Evolutionary conservation across 2,113 vertebrate species (phyloP).

Genomic region (Delphinus delphis): DNA sequence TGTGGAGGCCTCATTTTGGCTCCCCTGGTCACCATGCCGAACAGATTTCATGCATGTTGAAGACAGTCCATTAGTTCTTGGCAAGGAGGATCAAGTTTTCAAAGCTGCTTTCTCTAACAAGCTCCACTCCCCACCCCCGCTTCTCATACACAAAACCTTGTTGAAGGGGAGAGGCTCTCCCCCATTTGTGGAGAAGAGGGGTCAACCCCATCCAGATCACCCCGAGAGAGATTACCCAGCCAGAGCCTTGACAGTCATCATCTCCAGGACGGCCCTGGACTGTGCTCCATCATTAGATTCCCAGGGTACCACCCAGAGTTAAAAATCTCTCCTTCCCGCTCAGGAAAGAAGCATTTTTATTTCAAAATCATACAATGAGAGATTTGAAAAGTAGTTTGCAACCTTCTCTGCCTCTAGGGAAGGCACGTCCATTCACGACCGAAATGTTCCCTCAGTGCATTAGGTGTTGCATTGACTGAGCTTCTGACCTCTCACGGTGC

Average conservation of each 20-base stretch:
- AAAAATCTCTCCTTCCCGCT: not conserved
- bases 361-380: constrained; percentile 25
- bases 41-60: constrained; percentile 1
- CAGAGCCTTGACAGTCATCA: rapidly evolving
- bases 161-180: not conserved
- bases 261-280: not conserved
- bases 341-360: constrained; percentile 17
- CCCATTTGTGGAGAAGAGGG: not conserved
- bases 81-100: constrained; percentile 34
- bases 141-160: not conserved
- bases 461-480: not conserved
- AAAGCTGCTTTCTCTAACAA: not conserved
- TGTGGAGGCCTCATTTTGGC: constrained; percentile 42
- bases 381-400: constrained; percentile 24
- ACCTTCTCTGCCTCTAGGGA: not conserved
- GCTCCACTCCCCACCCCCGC: not conserved
- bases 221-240: rapidly evolving
- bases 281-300: not conserved
- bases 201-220: rapidly evolving
- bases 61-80: constrained; percentile 54
- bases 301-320: not conserved
- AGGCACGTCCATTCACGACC: not conserved
- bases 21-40: not conserved
- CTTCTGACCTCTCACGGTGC: not conserved
- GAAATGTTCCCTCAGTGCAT: not conserved